A percentile compares a stretch with the other conserved stretches of the same genome.
These are phyloP conservation scores for Rhinogobius similis DNA, from an alignment of 2,113 vertebrate species.

Conservation along the genomic window DNA sequence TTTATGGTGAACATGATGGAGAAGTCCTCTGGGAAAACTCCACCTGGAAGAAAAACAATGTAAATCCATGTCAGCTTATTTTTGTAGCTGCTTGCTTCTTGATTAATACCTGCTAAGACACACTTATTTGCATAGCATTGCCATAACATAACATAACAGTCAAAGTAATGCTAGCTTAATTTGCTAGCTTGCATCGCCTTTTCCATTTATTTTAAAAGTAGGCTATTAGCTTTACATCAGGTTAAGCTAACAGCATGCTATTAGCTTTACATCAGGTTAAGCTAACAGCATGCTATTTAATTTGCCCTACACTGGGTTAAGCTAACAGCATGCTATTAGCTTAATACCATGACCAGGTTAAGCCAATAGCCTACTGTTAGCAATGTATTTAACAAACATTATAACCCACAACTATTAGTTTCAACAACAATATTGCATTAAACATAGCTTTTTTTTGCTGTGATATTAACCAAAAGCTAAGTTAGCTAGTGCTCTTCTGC, in stretches of 20 bases:
- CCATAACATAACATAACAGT: neutral
- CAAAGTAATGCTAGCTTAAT: neutral
- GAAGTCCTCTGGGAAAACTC: constrained; percentile 94
- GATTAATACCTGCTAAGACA: neutral
- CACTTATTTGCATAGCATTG: neutral
- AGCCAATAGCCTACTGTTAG: neutral
- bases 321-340: no score
- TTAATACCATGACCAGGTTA: neutral
- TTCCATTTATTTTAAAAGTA: neutral
- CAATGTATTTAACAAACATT: no score
- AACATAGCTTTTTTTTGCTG: no score
- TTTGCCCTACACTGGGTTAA: no score
- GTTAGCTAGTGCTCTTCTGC: neutral
- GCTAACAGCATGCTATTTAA: no score
- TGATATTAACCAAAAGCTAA: neutral
- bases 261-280: neutral
- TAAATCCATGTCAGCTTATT: neutral
- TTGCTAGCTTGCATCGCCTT: neutral
- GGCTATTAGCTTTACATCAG: neutral
- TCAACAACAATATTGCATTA: no score
- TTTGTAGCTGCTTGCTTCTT: neutral
- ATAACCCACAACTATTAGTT: no score
- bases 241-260: neutral
- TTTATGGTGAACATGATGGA: constrained; percentile 96
- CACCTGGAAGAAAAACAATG: constrained; percentile 67